Evolutionary conservation across 2,888 invertebrate genomes (phyloP), one percentile per base, ranked within the genome.

Genomic region (Synanthedon andrenaeformis): DNA sequence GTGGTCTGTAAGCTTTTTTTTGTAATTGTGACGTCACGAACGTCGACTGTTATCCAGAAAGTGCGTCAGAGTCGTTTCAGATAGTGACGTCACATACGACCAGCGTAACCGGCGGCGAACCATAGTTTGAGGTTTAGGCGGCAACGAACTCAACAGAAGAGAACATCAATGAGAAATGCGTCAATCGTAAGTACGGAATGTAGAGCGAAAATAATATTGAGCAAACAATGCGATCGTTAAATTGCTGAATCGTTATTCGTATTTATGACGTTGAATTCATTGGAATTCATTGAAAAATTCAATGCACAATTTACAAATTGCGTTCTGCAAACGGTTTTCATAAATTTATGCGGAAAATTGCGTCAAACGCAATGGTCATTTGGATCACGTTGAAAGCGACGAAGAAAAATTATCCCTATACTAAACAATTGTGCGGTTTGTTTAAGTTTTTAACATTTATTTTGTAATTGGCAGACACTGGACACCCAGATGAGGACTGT

Each of bases 1-100:
- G 52, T 58, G 57, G 53, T 56, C 60, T 56, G 59, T 57, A 49
- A 52, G 42, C 54, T 49, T 51, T 51, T 51, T 56, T 65, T 61
- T 65, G 56, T 51, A 55, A 57, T 63, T 63, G 64, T 70, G 71
- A 66, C 69, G 65, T 66, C 52, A 17, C 74, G 68, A 69, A 67
- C 76, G 74, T 70, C 69, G 67, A 67, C 71, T 65, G 65, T 71
- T 67, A 63, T 65, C 60, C 60, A 66, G 70, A 69, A 66, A 75
- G 79, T 74, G 74, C 82, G 82, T 77, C 76, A 78, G 75, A 81
- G 82, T 78, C 71, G 74, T 80, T 80, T 79, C 82, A 79, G 81
- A 76, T 74, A 78, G 79, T 56, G 63, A 64, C 67, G 55, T 57
- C 73, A 67, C 68, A 69, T 61, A 62, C 57, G 58, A 56, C 64